Base-by-base conservation (phyloP, 2,888 invertebrate genomes). In the Aethes cnicana region DNA sequence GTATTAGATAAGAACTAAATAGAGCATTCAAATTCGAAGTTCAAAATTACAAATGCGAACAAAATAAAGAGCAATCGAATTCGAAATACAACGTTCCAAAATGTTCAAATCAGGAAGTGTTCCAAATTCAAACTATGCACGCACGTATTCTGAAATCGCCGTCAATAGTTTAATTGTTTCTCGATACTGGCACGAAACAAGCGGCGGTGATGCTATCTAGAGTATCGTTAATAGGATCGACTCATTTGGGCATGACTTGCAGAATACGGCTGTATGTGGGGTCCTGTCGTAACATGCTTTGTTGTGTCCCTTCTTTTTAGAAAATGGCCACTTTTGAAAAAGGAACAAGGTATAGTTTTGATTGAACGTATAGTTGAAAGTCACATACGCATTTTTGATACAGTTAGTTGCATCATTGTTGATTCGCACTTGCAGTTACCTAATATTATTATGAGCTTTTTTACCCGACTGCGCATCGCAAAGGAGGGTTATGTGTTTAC, bases 231-330 rank as follows among this genome's bases (percentile, higher is more conserved):
- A 84, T 83, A 79, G 74, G 70, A 80, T 81, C 78, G 72, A 67
- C 81, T 81, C 78, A 82, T 80, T 84, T 80, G 81, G 72, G 67
- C 77, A 75, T 85, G 85, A 85, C 85, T 83, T 67, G 84, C 78
- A 55, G 65, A 69, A 74, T 66, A 49, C 44, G 39, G 54, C 68
- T 64, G 71, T 77, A 81, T 82, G 83, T 85, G 84, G 74, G 85
- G 84, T 84, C 85, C 61, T 58, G 39, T 58, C 41, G 54, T 55
- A 43, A 42, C 39, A 26, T 23, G 43, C 43, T 36, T 36, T 37
- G 50, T 43, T 37, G 23, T 28, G 2, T 1, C 7, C 1, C 4
- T 30, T 18, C 21, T 12, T 9, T 44, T 12, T 23, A 28, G 25
- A 28, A 36, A 6, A n/a, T n/a, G n/a, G 2, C 1, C 16, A 20